These are phyloP conservation scores for Melinopterus prodromus DNA, from an alignment of 2,888 invertebrate genomes.

Conservation along the genomic window DNA sequence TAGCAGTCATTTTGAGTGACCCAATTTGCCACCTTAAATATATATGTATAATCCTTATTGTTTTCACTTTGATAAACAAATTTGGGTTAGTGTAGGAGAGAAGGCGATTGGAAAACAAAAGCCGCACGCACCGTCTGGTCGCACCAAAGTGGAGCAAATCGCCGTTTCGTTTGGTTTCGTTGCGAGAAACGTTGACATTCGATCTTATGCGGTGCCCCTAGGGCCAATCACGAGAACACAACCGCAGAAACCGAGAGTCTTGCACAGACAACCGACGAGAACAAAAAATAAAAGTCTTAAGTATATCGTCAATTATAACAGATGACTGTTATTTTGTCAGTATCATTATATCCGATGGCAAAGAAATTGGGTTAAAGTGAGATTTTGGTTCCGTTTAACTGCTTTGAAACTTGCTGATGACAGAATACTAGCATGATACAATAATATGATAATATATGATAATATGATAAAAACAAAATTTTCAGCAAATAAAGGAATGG, in stretches of 20 bases:
- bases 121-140: not conserved
- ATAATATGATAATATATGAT: too few species aligned
- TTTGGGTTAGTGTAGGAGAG: not conserved
- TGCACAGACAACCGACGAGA: not conserved
- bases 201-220: not conserved
- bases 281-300: not conserved
- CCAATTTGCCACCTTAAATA: too few species aligned
- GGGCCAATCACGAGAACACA: not conserved
- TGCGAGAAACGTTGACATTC: not conserved
- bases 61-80: not conserved
- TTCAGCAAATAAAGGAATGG: too few species aligned
- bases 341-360: not conserved
- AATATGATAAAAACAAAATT: too few species aligned
- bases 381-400: too few species aligned
- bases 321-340: not conserved
- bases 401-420: too few species aligned
- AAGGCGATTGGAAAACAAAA: not conserved
- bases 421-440: too few species aligned
- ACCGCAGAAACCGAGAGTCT: not conserved
- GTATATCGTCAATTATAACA: not conserved
- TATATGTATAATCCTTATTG: too few species aligned
- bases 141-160: not conserved
- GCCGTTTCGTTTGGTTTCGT: not conserved
- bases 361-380: too few species aligned
- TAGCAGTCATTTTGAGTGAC: too few species aligned